Evolutionary conservation across 2,797 vertebrate genomes (phyloP), one percentile per base, ranked within the genome.

Genomic region (Erethizon dorsatum): DNA sequence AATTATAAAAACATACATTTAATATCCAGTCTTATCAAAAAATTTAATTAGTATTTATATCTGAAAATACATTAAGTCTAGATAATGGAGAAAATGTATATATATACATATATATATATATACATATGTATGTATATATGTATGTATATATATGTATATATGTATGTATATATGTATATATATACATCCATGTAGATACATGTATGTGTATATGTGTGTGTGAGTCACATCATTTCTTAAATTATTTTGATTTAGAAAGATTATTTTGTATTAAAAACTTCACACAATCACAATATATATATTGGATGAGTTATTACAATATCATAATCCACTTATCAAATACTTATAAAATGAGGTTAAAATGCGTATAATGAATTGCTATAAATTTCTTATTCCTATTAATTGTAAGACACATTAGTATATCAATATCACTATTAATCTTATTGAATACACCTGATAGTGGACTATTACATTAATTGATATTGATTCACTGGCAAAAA

Each of bases 261-360:
- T 45, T 69, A 90, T 71, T 85, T 96, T 37, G 33, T 59, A 65
- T 86, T 50, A 1, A 83, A 57, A 86, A 22, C 47, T 15, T 8
- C 6, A 28, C 24, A 61, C 63, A 83, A 79, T 73, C 2, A 71
- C 7, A 84, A n/a, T n/a, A 31, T 6, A 31, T 57, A 52, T 50
- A 20, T 94, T 95, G 83, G 67, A 24, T 89, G 26, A 94, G 10
- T 57, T 37, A 87, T 82, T 89, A 91, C 31, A 93, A 14, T 83
- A 65, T 9, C 1, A 37, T 92, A 73, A 59, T 67, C 10, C 7
- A 88, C 5, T 47, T 80, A 47, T 22, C 77, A n/a, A 33, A 22
- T 54, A 9, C 9, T 41, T 83, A 24, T 54, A 87, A 83, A 63
- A 5, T 14, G 88, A 69, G 77, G 4, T 61, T 77, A 82, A 78